These are phyloP conservation scores for Trichomalopsis sarcophagae DNA, from an alignment of 1,140 invertebrate genomes.

Conservation along the genomic window DNA sequence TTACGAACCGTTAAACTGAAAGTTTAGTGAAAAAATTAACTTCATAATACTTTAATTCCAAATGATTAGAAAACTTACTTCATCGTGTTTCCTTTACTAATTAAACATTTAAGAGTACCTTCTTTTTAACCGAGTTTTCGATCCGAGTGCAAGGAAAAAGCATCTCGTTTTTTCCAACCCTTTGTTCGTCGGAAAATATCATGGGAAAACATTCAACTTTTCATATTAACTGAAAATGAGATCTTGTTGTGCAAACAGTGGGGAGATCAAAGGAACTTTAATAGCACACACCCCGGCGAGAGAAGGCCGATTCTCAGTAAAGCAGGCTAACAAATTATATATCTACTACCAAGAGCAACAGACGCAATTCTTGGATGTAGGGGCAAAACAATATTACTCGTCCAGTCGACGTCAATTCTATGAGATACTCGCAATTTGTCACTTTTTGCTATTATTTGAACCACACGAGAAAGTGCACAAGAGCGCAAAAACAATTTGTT, in stretches of 20 bases:
- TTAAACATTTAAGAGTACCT: no score
- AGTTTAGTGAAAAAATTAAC: no score
- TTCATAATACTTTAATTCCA: no score
- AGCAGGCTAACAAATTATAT: not conserved
- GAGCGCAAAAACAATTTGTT: no score
- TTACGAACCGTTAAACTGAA: no score
- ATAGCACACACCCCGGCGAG: not conserved
- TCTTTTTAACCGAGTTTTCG: no score
- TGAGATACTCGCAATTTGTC: not conserved
- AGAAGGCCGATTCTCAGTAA: not conserved
- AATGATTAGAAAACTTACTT: no score
- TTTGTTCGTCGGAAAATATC: not conserved
- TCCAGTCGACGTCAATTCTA: not conserved
- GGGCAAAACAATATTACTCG: not conserved
- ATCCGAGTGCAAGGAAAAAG: no score
- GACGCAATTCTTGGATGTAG: not conserved
- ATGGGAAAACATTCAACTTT: not conserved
- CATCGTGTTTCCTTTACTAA: no score
- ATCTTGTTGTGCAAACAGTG: not conserved
- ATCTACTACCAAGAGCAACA: not conserved
- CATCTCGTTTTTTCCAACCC: no score
- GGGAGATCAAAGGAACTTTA: not conserved
- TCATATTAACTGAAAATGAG: not conserved
- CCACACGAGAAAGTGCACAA: no score
- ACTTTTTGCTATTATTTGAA: not conserved